Base-by-base conservation (phyloP, 2,888 invertebrate species). In the Amblyteles armatorius region DNA sequence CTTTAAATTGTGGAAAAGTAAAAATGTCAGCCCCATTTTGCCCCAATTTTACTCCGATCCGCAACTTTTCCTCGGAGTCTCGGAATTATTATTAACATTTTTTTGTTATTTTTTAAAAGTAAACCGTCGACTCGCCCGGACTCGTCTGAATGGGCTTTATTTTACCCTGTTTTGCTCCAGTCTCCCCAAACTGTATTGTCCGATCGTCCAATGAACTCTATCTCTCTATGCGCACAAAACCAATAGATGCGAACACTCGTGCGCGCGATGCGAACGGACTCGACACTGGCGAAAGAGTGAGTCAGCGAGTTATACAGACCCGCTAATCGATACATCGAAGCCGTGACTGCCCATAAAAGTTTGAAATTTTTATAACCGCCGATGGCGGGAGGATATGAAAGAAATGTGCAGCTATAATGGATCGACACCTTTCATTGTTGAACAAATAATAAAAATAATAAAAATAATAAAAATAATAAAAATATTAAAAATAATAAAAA, bases 301-400 rank as follows among this genome's bases (percentile, higher is more conserved):
- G 52, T 22, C 50, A 36, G 48, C 48, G 11, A 50, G 48, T 22
- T 44, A 44, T 40, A 69, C 69, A 74, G 68, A 55, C 19, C 78
- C 55, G 63, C 13, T 72, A 80, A 80, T 80, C 83, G 72, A 83
- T 83, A 36, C 44, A 67, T 67, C 76, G 48, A 55, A 36, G 60
- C 16, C 76, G 76, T 74, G 67, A 76, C 65, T 76, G 72, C 65
- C 67, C 67, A 79, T 76, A 72, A 80, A 79, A 80, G 71, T 83
- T 83, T 76, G 65, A 7, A 77, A 79, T 80, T 80, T 79, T 73
- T 71, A 74, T 50, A 26, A 71, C 71, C 60, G 26, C 29, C 29
- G 40, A n/a, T 65, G 55, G 60, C 29, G 52, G n/a, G 2, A 63
- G 52, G 63, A 52, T 60, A 50, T 67, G 29, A 55, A 74, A 83